A percentile compares a stretch with the other conserved stretches of the same genome.
phyloP scores from a whole-genome alignment of 2,888 invertebrate genomes.

The Xylophagus ater region DNA sequence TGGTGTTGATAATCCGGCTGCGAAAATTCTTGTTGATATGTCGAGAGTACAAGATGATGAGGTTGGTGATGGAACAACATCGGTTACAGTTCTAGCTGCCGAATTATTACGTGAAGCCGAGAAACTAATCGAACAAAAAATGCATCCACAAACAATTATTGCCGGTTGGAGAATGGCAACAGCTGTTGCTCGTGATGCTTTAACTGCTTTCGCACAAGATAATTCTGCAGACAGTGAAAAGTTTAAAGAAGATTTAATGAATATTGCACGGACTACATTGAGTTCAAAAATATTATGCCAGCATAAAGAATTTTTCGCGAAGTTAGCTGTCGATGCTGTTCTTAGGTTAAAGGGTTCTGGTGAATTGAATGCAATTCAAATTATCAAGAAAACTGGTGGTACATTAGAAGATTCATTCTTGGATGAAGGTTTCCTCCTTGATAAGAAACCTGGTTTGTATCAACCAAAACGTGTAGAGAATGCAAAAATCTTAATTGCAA shows the following conservation, averaged over 20 bases:
- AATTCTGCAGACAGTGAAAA: slow-evolving; percentile 66
- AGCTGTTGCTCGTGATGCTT: slow-evolving; percentile 70
- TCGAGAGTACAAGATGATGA: slow-evolving; percentile 98
- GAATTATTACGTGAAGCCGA: slow-evolving; percentile 94
- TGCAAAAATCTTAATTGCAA: slow-evolving; percentile 93
- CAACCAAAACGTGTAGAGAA: slow-evolving; percentile 91
- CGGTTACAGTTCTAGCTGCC: slow-evolving; percentile 84
- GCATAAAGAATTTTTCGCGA: slow-evolving; percentile 92
- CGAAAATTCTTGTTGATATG: slow-evolving; percentile 98
- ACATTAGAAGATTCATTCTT: slow-evolving; percentile 90
- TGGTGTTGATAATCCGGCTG: slow-evolving; percentile 97
- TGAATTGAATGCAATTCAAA: slow-evolving; percentile 90
- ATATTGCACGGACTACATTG: slow-evolving; percentile 94
- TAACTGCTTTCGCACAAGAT: slow-evolving; percentile 67
- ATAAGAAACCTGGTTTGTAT: slow-evolving; percentile 95
- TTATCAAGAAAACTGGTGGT: slow-evolving; percentile 94
- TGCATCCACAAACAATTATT: slow-evolving; percentile 97
- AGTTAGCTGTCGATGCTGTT: slow-evolving; percentile 91
- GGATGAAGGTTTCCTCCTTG: slow-evolving; percentile 87
- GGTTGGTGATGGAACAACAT: slow-evolving; percentile 99
- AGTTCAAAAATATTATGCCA: slow-evolving; percentile 97
- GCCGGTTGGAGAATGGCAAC: slow-evolving; percentile 88
- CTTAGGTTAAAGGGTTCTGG: slow-evolving; percentile 90
- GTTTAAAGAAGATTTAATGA: slow-evolving; percentile 80
- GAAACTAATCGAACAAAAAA: slow-evolving; percentile 79